Base-by-base conservation (phyloP, 2,888 invertebrate genomes). In the Eupsilia transversa region DNA sequence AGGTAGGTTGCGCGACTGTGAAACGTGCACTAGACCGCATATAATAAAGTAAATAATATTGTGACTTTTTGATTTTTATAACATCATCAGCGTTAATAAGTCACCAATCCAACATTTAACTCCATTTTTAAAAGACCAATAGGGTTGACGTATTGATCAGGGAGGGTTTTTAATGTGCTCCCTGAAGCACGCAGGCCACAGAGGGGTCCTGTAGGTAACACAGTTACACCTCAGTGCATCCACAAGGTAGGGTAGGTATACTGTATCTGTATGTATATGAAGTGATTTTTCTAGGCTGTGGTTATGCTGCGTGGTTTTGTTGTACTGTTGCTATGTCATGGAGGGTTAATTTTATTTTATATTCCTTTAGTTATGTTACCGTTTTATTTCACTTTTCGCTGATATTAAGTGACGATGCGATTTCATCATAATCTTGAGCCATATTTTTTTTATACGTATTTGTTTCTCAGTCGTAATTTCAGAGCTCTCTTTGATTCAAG, bases 161-260 rank as follows among this genome's bases (percentile, higher is more conserved):
- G 54, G n/a, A 68, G 68, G 54, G 68, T 33, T n/a, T 33, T n/a
- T 81, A 68, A 68, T n/a, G 68, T 76, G 82, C 1, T 76, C 76
- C 17, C 9, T 68, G 76, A 60, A 76, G 64, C 82, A 79, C 57
- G 69, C 59, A 81, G 56, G n/a, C 56, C 46, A 20, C 12, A 5
- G 65, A 80, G 63, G 78, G 78, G 57, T 63, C 63, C 52, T 67
- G 80, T 33, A 6, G 59, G 57, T 23, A 79, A 38, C 72, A 61
- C 56, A 67, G 63, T 74, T 80, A 80, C 78, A 78, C 75, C 57
- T 80, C 61, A 80, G 17, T 54, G 78, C 81, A 79, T 75, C 1
- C 27, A 30, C 35, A 64, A 64, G 17, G 56, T 49, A 35, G 77
- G 63, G 64, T 60, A 6, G 52, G 0, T 27, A 43, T 20, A 35